Conservation (phyloP, 2,113 vertebrate genomes). For the Machaerirhynchus nigripectus region DNA sequence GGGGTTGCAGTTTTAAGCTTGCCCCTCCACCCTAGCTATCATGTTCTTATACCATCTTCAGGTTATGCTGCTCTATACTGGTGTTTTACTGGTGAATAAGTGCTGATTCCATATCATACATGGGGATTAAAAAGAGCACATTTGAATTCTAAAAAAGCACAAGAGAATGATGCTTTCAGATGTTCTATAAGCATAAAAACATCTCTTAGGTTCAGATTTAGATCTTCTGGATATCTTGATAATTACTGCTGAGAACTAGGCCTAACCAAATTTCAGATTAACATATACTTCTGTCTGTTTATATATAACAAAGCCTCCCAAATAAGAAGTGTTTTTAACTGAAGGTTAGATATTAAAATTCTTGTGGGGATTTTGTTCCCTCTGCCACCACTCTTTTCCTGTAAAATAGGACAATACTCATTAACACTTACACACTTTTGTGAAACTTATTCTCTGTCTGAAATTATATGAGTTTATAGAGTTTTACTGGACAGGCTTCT, state of each 20-base stretch:
- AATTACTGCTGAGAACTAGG: neutral
- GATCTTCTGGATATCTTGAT: neutral
- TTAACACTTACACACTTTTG: neutral
- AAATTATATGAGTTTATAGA: neutral
- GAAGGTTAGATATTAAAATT: neutral
- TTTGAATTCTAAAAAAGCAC: neutral
- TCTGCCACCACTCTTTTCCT: neutral
- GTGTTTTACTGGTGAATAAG: neutral
- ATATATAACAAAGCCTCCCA: neutral
- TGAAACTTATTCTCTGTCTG: neutral
- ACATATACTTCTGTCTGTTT: neutral
- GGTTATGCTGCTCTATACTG: no score
- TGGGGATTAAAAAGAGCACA: neutral
- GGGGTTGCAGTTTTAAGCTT: neutral
- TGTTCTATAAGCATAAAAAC: neutral
- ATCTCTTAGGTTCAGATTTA: neutral
- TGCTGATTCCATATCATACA: rapidly evolving
- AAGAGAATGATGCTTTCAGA: neutral
- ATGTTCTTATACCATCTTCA: neutral
- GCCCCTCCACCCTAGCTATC: no score
- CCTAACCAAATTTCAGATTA: neutral
- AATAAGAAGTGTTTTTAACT: neutral
- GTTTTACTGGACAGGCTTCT: neutral
- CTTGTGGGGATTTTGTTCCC: neutral
- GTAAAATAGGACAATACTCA: neutral